phyloP scores from a whole-genome alignment of 1,140 invertebrate genomes.

The Camponotus vicinus region DNA sequence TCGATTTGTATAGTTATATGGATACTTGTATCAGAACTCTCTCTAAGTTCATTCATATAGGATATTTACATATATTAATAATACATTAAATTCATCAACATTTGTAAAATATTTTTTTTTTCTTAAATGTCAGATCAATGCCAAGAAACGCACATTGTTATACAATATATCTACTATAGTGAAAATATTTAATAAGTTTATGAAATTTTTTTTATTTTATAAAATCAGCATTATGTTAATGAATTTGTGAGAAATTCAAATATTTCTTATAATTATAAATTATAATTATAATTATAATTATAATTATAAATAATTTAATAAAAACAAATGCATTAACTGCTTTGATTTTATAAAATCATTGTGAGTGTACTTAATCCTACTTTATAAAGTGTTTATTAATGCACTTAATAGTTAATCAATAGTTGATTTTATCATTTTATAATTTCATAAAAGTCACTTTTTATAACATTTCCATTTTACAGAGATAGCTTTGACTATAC shows the following conservation, averaged over 20 bases:
- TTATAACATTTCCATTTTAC: constrained; percentile 39
- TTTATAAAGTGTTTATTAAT: background rate
- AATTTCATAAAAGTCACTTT: constrained; percentile 36
- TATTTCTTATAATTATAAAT: background rate
- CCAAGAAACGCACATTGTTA: constrained; percentile 38
- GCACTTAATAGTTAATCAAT: background rate
- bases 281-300: too few species aligned
- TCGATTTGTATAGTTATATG: background rate
- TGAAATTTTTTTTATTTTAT: constrained; percentile 24
- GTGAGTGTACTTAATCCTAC: background rate
- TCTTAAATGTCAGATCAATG: constrained; percentile 61
- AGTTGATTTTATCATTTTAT: background rate
- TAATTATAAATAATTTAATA: background rate
- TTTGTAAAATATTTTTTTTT: constrained; percentile 4
- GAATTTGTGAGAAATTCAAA: constrained; percentile 8
- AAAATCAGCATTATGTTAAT: background rate
- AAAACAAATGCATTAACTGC: background rate
- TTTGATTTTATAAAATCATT: constrained; percentile 17
- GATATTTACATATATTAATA: background rate
- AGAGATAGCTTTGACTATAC: constrained; percentile 37
- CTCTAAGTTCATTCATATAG: background rate
- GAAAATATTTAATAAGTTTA: constrained; percentile 36
- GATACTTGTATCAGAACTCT: background rate
- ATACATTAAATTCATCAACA: constrained; percentile 2
- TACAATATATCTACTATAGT: constrained; percentile 31